Base-by-base conservation (phyloP, 2,888 invertebrate genomes). In the Seira sanloemensis region DNA sequence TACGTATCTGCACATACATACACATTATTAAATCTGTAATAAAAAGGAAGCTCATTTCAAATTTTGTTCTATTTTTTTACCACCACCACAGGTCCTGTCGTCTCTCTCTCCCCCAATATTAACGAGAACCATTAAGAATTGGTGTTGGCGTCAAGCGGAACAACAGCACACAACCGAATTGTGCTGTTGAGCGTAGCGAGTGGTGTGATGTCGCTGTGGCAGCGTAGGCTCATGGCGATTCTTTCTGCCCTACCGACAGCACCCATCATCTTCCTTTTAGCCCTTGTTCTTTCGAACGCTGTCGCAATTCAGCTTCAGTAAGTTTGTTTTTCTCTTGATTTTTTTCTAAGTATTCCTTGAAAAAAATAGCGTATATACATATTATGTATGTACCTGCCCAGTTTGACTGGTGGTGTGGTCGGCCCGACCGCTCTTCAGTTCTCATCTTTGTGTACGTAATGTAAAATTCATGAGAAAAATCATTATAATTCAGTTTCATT, bases 131-230 rank as follows among this genome's bases (percentile, higher is more conserved):
- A 7, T 2, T 50, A 50, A 50, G 50, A 50, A 50, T 50, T 50
- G 50, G 50, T 50, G 50, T 50, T 18, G 2, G 16, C 62, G 2
- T 62, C 21, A 69, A 19, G 69, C 65, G 18, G 69, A 68, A 78
- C 27, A 78, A 78, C 83, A 83, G 83, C 83, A 83, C 83, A 83
- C 77, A 21, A 72, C n/a, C 72, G 18, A 27, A 78, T 78, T 62
- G 84, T 84, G 84, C 78, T 84, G 78, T 78, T 84, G 84, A 75
- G 75, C 24, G 83, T 66, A 74, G 78, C 73, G 19, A 67, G 68
- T 69, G 78, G 84, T 75, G 84, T 84, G 78, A 84, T 84, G 84
- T 74, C 78, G 74, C 78, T 75, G 84, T 84, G 84, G 84, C 73
- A 78, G 74, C 72, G 72, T 84, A 84, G 74, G 78, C 84, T 84